Conservation (phyloP, 2,888 invertebrate genomes). For the Tiliacea citrago region DNA sequence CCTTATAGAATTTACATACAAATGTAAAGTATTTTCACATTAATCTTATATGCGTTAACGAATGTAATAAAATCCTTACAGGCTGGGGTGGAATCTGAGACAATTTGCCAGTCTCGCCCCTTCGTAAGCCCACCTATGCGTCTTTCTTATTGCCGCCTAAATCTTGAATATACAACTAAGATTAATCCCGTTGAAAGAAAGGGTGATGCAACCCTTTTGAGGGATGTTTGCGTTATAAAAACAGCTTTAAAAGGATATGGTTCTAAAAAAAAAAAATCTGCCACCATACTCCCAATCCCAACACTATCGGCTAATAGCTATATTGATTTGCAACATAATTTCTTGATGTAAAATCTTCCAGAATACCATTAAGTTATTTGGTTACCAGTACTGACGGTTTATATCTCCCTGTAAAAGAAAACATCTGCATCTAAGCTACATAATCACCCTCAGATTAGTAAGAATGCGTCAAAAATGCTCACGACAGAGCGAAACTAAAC, state of each 20-base stretch:
- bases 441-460: slow-evolving; percentile 52
- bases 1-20: slow-evolving; percentile 80
- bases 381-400: slow-evolving; percentile 26
- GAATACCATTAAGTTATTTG: slow-evolving; percentile 1
- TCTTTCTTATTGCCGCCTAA: slow-evolving; percentile 90
- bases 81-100: slow-evolving; percentile 87
- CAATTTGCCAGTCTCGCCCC: slow-evolving; percentile 88
- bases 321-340: neutral
- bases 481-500: slow-evolving; percentile 16
- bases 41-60: slow-evolving; percentile 89
- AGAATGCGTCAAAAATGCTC: slow-evolving; percentile 52
- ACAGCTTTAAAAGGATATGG: slow-evolving; percentile 37
- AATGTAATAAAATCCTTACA: slow-evolving; percentile 88
- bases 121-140: slow-evolving; percentile 89
- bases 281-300: neutral
- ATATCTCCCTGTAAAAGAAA: slow-evolving; percentile 26
- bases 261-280: neutral
- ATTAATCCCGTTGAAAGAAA: slow-evolving; percentile 90
- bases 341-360: neutral
- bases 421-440: slow-evolving; percentile 50
- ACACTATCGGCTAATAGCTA: neutral
- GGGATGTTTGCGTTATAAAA: slow-evolving; percentile 67
- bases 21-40: slow-evolving; percentile 84
- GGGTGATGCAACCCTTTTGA: slow-evolving; percentile 85
- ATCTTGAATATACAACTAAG: slow-evolving; percentile 90